A percentile compares a stretch with the other conserved stretches of the same genome.
Conservation (phyloP, 1,140 invertebrate genomes). For the Pseudachorutes palmiensis region DNA sequence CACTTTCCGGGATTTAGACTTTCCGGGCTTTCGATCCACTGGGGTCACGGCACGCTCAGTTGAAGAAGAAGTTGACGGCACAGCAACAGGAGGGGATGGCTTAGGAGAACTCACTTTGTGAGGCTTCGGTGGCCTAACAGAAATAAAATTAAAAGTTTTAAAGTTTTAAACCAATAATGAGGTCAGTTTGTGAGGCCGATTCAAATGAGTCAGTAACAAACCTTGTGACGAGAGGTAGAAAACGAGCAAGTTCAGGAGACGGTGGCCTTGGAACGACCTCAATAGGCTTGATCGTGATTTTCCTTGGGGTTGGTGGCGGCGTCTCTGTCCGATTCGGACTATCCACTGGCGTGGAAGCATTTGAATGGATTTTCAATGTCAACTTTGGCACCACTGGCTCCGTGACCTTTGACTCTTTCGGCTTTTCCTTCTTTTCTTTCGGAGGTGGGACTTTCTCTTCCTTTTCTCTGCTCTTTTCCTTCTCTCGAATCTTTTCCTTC, state of each 20-base stretch:
- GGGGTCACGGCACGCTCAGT: slow-evolving; percentile 49
- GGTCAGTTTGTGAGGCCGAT: too few relatives aligned
- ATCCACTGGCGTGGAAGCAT: slow-evolving; percentile 32
- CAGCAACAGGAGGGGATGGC: slow-evolving; percentile 1
- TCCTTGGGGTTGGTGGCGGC: slow-evolving; percentile 15
- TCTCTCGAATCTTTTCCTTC: slow-evolving; percentile 48
- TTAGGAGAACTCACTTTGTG: slow-evolving; percentile 17
- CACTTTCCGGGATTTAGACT: slow-evolving; percentile 46
- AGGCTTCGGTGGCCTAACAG: slow-evolving; percentile 34
- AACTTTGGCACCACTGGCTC: slow-evolving; percentile 58
- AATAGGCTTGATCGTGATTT: slow-evolving; percentile 33
- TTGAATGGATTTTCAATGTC: slow-evolving; percentile 61
- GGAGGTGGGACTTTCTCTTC: slow-evolving; percentile 47
- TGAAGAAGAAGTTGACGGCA: too few relatives aligned
- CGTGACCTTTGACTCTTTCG: slow-evolving; percentile 45
- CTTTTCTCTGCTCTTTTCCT: slow-evolving; percentile 50
- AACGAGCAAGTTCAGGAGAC: slow-evolving; percentile 69
- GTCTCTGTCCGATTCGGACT: slow-evolving; percentile 33
- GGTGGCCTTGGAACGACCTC: slow-evolving; percentile 48
- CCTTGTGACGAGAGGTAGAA: slow-evolving; percentile 64
- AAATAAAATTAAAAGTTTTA: too few relatives aligned
- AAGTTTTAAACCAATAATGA: slow-evolving; percentile 14
- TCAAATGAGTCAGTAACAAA: too few relatives aligned
- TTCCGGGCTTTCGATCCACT: too few relatives aligned
- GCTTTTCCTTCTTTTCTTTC: slow-evolving; percentile 52